A percentile compares a stretch with the other conserved stretches of the same genome.
Evolutionary conservation across 2,888 invertebrate species (phyloP).

Genomic region (Theretra japonica): DNA sequence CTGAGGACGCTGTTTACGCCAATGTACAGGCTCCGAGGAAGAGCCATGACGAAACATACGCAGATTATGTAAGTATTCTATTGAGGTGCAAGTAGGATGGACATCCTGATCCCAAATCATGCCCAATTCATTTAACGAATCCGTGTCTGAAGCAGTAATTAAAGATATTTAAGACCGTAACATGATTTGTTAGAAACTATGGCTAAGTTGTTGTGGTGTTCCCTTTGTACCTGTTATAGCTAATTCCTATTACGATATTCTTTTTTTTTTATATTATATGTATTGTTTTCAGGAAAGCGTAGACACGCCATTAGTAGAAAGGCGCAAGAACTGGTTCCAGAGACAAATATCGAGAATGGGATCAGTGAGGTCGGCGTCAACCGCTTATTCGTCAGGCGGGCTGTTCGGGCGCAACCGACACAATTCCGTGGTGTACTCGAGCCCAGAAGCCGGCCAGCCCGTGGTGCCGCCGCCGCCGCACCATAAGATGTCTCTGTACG

Average conservation of each 20-base stretch:
- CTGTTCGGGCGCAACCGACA: slow-evolving; percentile 91
- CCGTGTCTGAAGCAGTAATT: too few species aligned
- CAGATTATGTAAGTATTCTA: slow-evolving; percentile 91
- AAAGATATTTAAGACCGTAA: too few species aligned
- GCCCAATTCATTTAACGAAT: too few species aligned
- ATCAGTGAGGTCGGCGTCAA: slow-evolving; percentile 93
- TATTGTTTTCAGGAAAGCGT: slow-evolving; percentile 90
- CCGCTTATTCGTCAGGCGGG: slow-evolving; percentile 91
- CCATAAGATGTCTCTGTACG: slow-evolving; percentile 93
- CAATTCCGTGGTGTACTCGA: slow-evolving; percentile 90
- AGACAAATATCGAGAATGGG: slow-evolving; percentile 94
- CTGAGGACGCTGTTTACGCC: slow-evolving; percentile 93
- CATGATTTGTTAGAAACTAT: too few species aligned
- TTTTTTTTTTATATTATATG: background rate
- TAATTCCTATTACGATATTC: too few species aligned
- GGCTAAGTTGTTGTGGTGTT: too few species aligned
- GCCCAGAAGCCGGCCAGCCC: slow-evolving; percentile 85
- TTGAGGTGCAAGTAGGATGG: background rate
- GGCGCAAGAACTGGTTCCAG: slow-evolving; percentile 95
- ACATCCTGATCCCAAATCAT: background rate
- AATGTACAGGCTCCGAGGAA: slow-evolving; percentile 90
- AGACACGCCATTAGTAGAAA: slow-evolving; percentile 93
- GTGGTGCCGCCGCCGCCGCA: slow-evolving; percentile 68
- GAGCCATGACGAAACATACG: slow-evolving; percentile 92
- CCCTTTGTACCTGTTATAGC: too few species aligned